Evolutionary conservation across 2,113 vertebrate species (phyloP).

Genomic region (Oryzias woworae): DNA sequence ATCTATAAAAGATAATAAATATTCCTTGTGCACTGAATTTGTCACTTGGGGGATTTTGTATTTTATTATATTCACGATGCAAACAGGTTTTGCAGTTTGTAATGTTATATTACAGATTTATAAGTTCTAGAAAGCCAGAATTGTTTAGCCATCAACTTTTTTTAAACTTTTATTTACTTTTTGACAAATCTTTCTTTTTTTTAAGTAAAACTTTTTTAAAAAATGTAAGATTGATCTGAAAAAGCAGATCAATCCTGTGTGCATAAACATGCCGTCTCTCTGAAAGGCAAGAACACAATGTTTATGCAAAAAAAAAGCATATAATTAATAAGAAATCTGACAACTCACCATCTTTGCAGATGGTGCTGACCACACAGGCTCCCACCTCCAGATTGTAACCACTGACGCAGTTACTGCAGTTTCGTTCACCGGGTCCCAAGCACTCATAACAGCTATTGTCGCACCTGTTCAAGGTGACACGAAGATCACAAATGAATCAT

Average conservation of each 20-base stretch:
- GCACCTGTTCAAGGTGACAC: conserved; percentile 76
- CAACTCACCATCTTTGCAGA: conserved; percentile 99
- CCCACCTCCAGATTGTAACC: conserved; percentile 92
- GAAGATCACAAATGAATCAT: conserved; percentile 15
- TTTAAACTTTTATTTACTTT: no score
- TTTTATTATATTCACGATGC: background rate
- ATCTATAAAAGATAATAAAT: background rate
- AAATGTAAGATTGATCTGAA: no score
- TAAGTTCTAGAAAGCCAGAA: no score
- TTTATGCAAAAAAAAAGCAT: conserved; percentile 4
- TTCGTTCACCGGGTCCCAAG: conserved; percentile 88
- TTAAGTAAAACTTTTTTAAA: no score
- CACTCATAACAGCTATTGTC: conserved; percentile 91
- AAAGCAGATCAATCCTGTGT: no score
- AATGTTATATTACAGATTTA: no score
- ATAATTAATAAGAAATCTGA: conserved; percentile 57
- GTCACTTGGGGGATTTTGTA: background rate
- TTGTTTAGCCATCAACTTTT: no score
- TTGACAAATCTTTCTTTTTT: no score
- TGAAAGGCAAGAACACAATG: background rate
- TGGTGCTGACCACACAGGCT: conserved; percentile 89
- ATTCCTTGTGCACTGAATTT: background rate
- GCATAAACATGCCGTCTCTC: background rate
- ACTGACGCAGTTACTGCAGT: conserved; percentile 91
- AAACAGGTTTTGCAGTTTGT: conserved; percentile 1